Conservation (phyloP, 2,888 invertebrate species). For the Chrysopilus asiliformis region DNA sequence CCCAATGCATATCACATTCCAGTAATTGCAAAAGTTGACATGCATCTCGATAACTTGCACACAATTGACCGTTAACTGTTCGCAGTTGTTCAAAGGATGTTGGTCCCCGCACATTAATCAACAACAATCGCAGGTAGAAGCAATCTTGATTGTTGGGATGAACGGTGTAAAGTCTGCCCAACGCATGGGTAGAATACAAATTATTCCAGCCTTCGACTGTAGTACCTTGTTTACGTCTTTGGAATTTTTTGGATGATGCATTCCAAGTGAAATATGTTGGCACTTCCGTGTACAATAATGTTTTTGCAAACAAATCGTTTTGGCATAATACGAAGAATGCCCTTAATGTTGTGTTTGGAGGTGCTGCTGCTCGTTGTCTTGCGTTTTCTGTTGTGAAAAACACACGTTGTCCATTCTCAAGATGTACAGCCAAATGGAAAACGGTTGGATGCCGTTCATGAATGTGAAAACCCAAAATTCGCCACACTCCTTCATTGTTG, state of each 20-base stretch:
- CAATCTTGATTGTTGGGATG: conserved; percentile 25
- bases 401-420: conserved; percentile 17
- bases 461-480: conserved; percentile 16
- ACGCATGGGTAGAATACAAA: conserved; percentile 23
- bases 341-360: conserved; percentile 14
- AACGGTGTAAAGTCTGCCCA: conserved; percentile 26
- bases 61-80: conserved; percentile 28
- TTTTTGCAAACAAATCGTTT: conserved; percentile 20
- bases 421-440: conserved; percentile 9
- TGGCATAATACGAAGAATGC: conserved; percentile 25
- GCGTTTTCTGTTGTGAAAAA: conserved; percentile 22
- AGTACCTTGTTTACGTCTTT: conserved; percentile 23
- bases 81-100: conserved; percentile 23
- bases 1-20: conserved; percentile 22
- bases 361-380: conserved; percentile 9
- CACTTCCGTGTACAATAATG: conserved; percentile 25
- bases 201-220: conserved; percentile 19
- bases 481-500: conserved; percentile 17
- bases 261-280: conserved; percentile 25
- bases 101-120: conserved; percentile 26
- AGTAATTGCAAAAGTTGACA: conserved; percentile 23
- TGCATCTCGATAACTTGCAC: conserved; percentile 25
- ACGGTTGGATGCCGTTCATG: conserved; percentile 17
- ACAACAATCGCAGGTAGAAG: conserved; percentile 25
- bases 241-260: conserved; percentile 22